Evolutionary conservation across 2,113 vertebrate species (phyloP).

Genomic region (Arvicanthis niloticus): DNA sequence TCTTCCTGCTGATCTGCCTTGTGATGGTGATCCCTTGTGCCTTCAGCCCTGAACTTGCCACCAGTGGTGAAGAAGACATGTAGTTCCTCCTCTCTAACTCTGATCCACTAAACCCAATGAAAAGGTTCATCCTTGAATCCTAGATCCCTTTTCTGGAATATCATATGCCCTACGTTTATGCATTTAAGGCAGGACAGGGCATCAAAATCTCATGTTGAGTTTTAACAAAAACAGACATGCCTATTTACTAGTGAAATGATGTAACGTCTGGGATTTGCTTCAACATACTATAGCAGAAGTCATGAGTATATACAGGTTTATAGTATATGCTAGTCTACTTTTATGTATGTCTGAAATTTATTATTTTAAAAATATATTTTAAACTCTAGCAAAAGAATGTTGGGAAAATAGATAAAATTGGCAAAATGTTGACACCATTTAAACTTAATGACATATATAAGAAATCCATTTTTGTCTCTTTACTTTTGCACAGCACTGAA

Average conservation of each 20-base stretch:
- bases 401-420: not conserved
- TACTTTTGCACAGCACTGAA: not conserved
- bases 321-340: not conserved
- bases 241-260: slow-evolving; percentile 35
- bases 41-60: not conserved
- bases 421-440: slow-evolving; percentile 14
- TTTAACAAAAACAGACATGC: not conserved
- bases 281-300: not conserved
- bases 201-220: slow-evolving; percentile 8
- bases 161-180: not conserved
- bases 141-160: not conserved
- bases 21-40: not conserved
- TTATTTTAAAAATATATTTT: slow-evolving; percentile 32
- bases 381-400: slow-evolving; percentile 31
- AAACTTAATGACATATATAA: not conserved
- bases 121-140: not conserved
- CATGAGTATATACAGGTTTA: not conserved
- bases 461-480: not conserved
- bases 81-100: not conserved
- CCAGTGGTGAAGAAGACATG: not conserved
- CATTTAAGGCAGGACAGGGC: not conserved
- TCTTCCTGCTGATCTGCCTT: not conserved
- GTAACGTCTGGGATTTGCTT: slow-evolving; percentile 21
- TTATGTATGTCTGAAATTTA: slow-evolving; percentile 32
- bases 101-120: slow-evolving; percentile 21